Evolutionary conservation across 2,888 invertebrate species (phyloP).

Genomic region (Thecocarcelia acutangulata): DNA sequence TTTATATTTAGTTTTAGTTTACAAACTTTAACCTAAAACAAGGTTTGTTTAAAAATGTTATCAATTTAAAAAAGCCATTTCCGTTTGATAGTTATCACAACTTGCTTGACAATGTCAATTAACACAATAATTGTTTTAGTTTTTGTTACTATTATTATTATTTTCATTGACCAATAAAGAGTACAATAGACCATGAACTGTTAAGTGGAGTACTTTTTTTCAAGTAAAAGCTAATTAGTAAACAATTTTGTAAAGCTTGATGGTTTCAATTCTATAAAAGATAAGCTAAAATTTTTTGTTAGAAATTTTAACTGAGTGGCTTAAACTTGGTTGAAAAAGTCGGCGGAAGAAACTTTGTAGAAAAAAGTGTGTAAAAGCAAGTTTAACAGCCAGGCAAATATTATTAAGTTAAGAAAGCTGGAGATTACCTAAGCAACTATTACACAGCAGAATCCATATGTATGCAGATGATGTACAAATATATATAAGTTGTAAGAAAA

Average conservation of each 20-base stretch:
- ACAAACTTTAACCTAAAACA: slow-evolving; percentile 5
- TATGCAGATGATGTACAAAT: no score
- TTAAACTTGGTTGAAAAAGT: no score
- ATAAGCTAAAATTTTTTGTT: no score
- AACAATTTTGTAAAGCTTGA: neutral
- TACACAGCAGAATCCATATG: no score
- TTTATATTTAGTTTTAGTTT: slow-evolving; percentile 19
- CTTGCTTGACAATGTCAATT: slow-evolving; percentile 30
- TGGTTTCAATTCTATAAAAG: neutral
- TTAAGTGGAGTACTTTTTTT: slow-evolving; percentile 4
- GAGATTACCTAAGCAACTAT: no score
- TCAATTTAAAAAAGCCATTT: slow-evolving; percentile 21
- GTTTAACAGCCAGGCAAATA: no score
- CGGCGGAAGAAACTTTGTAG: no score
- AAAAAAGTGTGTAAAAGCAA: no score
- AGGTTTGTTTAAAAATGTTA: neutral
- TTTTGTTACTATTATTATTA: neutral
- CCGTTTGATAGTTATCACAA: slow-evolving; percentile 33
- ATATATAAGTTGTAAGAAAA: no score
- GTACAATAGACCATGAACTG: slow-evolving; percentile 15
- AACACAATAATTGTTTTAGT: slow-evolving; percentile 4
- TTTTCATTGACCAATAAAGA: slow-evolving; percentile 14
- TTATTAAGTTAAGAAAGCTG: no score
- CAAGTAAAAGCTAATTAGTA: no score
- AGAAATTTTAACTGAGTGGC: no score